phyloP scores from a whole-genome alignment of 2,113 vertebrate species.

The Sterrhoptilus dennistouni region DNA sequence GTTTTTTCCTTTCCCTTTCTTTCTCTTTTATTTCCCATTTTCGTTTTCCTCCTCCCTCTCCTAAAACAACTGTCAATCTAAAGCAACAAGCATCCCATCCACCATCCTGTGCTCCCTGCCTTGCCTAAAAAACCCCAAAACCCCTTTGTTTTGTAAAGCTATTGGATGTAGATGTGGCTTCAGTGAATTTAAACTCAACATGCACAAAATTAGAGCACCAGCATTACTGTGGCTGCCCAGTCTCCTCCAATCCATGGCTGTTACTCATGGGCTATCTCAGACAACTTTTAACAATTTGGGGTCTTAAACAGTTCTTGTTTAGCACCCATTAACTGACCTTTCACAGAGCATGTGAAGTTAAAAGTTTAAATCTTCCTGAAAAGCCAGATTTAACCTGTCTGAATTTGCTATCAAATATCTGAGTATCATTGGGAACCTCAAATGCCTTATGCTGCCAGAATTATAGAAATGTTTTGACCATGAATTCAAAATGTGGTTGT shows the following conservation, averaged over 20 bases:
- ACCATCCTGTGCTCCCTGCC: not conserved
- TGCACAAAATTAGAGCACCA: not conserved
- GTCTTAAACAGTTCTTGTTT: not conserved
- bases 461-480: not conserved
- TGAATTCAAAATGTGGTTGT: not conserved
- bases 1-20: not conserved
- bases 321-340: not conserved
- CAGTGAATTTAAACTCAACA: not conserved
- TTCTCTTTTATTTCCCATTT: not conserved
- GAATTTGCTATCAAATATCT: not conserved
- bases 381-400: not conserved
- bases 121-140: not conserved
- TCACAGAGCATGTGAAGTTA: not conserved
- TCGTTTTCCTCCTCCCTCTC: not conserved
- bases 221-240: not conserved
- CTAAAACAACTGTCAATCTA: not conserved
- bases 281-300: not conserved
- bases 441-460: fast-evolving
- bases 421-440: not conserved
- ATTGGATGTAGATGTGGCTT: not conserved
- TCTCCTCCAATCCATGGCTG: not conserved
- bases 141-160: not conserved
- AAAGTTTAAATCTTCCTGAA: not conserved
- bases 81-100: not conserved
- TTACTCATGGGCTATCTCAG: not conserved